Conservation (phyloP, 1,140 invertebrate species). For the Diuraphis noxia region DNA sequence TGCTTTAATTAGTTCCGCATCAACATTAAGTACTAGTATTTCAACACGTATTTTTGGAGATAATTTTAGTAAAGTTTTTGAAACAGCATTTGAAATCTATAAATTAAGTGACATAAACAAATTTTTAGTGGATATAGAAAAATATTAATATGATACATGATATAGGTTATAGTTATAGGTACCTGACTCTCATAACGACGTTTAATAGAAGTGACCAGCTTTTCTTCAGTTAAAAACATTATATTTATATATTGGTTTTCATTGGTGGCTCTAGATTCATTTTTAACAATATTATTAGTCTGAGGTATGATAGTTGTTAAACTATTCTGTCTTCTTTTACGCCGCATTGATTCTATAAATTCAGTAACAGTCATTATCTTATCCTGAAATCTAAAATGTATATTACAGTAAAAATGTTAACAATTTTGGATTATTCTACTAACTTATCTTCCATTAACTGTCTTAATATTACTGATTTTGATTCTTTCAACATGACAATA, state of each 20-base stretch:
- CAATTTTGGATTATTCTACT: conserved; percentile 1
- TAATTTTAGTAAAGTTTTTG: conserved; percentile 60
- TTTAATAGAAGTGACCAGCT: conserved; percentile 52
- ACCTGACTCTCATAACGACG: conserved; percentile 57
- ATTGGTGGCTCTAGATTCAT: conserved; percentile 7
- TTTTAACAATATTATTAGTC: conserved; percentile 35
- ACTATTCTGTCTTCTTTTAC: conserved; percentile 27
- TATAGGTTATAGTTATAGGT: conserved; percentile 10
- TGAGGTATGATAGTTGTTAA: background rate
- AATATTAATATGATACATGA: background rate
- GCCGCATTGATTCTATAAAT: conserved; percentile 54
- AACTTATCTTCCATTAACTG: conserved; percentile 66
- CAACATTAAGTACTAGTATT: conserved; percentile 62
- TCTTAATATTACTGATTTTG: conserved; percentile 67
- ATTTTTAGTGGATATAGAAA: background rate
- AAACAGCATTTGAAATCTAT: conserved; percentile 58
- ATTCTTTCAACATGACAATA: conserved; percentile 71
- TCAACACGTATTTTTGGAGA: conserved; percentile 61
- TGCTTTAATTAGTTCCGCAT: conserved; percentile 59
- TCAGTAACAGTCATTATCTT: conserved; percentile 55
- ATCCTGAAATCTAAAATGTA: conserved; percentile 55
- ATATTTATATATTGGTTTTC: conserved; percentile 53
- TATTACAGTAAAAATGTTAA: conserved; percentile 9
- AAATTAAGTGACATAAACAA: background rate
- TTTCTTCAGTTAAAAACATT: conserved; percentile 55